Evolutionary conservation across 2,113 vertebrate species (phyloP), one percentile per base, ranked within the genome.

Genomic region (Sminthopsis crassicaudata): DNA sequence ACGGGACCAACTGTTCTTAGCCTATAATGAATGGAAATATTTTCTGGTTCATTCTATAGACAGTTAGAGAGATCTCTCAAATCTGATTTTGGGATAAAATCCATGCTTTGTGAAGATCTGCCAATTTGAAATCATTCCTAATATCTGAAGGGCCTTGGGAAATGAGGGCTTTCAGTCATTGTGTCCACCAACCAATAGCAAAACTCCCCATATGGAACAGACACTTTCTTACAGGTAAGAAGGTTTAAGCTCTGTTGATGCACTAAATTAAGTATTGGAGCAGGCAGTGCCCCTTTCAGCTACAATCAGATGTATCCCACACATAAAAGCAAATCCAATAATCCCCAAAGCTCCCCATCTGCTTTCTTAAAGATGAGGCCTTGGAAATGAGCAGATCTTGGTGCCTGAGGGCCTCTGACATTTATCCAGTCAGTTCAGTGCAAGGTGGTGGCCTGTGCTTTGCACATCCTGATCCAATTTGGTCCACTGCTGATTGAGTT

Each of bases 271-370:
- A 94, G 94, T 96, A 92, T 54, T 50, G 94, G n/a, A 94, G 95
- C 91, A 95, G 96, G 96, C 97, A 97, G 96, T 90, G 67, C 91
- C 94, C 98, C 97, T 91, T 53, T 25, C 3, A 98, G 96, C 97
- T 92, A 96, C 93, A 97, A 97, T 97, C 94, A 96, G 96, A 97
- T 91, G 96, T 94, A 97, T 96, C 2, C 0, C 96, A 84, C 84
- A 90, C 94, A 95, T 51, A 94, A 93, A 98, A 95, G 97, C 94
- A 98, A 98, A 98, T 98, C 97, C 93, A 97, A 98, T 98, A 36
- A 88, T 55, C 10, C 90, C 51, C 54, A 92, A 55, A 97, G 96
- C 91, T 95, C n/a, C 50, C 67, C 94, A 93, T 95, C 95, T 96
- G 98, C 95, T 97, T 53, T 92, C 0, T 0, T 10, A 0, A 0